Conservation (phyloP, 1,140 invertebrate genomes). For the Drosophila yakuba region DNA sequence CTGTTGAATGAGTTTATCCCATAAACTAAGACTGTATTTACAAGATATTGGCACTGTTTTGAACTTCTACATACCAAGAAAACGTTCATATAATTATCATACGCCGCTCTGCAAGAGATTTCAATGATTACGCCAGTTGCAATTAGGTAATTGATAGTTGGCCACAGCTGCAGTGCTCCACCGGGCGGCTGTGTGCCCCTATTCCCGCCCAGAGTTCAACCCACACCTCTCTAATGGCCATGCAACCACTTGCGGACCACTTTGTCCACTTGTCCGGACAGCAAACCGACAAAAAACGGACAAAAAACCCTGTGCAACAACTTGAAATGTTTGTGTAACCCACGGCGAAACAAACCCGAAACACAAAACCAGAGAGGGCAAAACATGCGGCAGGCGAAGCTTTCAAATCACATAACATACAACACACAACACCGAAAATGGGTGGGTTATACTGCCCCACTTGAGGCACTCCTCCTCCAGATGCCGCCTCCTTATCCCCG, state of each 20-base stretch:
- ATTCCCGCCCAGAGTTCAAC: slow-evolving; percentile 10
- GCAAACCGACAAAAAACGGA: slow-evolving; percentile 20
- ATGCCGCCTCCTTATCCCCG: slow-evolving; percentile 17
- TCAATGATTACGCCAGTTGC: slow-evolving; percentile 9
- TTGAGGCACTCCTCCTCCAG: slow-evolving; percentile 28
- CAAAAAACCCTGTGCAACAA: slow-evolving; percentile 30
- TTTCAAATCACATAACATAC: slow-evolving; percentile 45
- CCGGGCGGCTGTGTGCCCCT: background rate
- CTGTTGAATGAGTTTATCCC: too few relatives aligned
- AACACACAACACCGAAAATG: slow-evolving; percentile 32
- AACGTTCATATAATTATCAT: background rate
- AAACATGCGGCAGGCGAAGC: slow-evolving; percentile 18
- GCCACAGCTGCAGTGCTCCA: slow-evolving; percentile 35
- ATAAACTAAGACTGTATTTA: too few relatives aligned
- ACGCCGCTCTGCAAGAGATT: background rate
- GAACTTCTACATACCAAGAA: too few relatives aligned
- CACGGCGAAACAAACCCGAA: slow-evolving; percentile 36
- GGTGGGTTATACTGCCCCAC: slow-evolving; percentile 34
- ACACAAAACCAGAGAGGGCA: slow-evolving; percentile 10
- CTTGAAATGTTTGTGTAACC: slow-evolving; percentile 46
- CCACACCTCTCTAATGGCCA: slow-evolving; percentile 25
- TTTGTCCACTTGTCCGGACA: slow-evolving; percentile 44
- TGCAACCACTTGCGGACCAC: slow-evolving; percentile 39
- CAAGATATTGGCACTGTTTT: too few relatives aligned
- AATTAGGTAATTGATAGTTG: slow-evolving; percentile 34